Evolutionary conservation across 2,888 invertebrate species (phyloP), one percentile per base, ranked within the genome.

Genomic region (Pheosia gnoma): DNA sequence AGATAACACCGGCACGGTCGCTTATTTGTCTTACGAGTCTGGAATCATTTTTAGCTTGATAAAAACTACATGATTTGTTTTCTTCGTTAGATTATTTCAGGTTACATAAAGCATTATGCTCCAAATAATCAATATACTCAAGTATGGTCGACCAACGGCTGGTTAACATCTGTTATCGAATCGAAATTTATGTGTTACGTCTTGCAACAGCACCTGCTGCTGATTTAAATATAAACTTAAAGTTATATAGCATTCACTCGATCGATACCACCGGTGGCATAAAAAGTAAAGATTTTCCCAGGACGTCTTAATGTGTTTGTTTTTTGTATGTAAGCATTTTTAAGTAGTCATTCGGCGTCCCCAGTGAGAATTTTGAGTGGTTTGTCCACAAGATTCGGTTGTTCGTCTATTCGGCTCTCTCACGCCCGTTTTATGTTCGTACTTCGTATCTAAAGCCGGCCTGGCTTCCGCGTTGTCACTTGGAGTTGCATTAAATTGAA

Each of bases 151-250:
- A 79, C 83, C 25, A 45, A 55, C 53, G 85, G 85, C 86, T 88
- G 91, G 87, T 82, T 78, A 87, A 81, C 91, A 87, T 91, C 90
- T 90, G 90, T 91, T 90, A 91, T 90, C 91, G 90, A 88, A 85
- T 84, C 81, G 72, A 74, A 84, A 87, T 91, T 88, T 88, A 90
- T 89, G 90, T 87, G 88, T 87, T 88, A 88, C 90, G 81, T 88
- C 87, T 89, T 87, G 87, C 86, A 86, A 78, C 70, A 85, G 83
- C 92, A 92, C 91, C 90, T 90, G 91, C 85, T 84, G 71, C 77
- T 77, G 79, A 79, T 86, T 84, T 86, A 87, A 87, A 87, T 88
- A 85, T 82, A 80, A 81, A 78, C 71, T 76, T 65, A 67, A 67
- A 75, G 72, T 77, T 72, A 71, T 70, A 68, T 66, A 75, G 66